Evolutionary conservation across 2,888 invertebrate species (phyloP), one percentile per base, ranked within the genome.

Genomic region (Protophormia terraenovae): DNA sequence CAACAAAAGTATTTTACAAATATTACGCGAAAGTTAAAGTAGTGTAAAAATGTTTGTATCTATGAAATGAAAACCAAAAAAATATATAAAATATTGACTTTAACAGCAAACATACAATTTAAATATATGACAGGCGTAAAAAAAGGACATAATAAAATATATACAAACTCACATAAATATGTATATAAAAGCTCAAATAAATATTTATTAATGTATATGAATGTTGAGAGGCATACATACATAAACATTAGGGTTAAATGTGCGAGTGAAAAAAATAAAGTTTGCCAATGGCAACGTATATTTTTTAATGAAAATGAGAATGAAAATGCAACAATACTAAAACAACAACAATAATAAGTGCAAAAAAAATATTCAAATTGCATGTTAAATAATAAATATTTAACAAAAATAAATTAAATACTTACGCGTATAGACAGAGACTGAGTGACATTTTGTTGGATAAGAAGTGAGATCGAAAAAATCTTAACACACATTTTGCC

Each of bases 41-140:
- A 19, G 60, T 50, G 22, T 50, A 14, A n/a, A n/a, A 12, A 29
- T 66, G 66, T 16, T 60, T 32, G 69, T 82, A 62, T 71, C 64
- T 69, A 75, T 82, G 75, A 76, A 82, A 75, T 81, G 47, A 69
- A 81, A 75, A 75, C 35, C 4, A 58, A 41, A 66, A 29, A 62
- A 41, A 22, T 22, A 14, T 50, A 24, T 47, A 24, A 47, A 73
- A 58, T 66, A 73, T 80, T 73, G 80, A 80, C 66, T 58, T 75
- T 58, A 76, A 45, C 72, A 47, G 38, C 16, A 69, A 69, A 71
- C 55, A 76, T 58, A 24, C 55, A 67, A 47, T 77, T 67, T 58
- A 45, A 47, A 77, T 58, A 24, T 3, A 58, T 24, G n/a, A n/a
- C 55, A 27, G 27, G 41, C 71, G n/a, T 45, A 64, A 67, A 66